Evolutionary conservation across 30 jellyfish, hydroid and myxozoan genomes (phyloP), one percentile per base, ranked within the genome.

Genomic region (Turritopsis dohrnii): DNA sequence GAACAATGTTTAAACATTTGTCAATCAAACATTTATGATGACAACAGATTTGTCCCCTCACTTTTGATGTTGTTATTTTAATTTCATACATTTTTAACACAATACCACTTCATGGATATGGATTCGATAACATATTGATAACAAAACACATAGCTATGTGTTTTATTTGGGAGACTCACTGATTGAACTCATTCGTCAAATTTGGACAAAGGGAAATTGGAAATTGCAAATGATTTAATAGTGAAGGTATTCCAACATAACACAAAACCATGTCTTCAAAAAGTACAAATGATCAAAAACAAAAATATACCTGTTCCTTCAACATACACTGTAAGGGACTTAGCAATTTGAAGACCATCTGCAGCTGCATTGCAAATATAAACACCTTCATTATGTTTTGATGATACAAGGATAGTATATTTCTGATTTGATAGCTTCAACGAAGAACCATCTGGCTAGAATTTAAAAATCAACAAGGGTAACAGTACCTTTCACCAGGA

Each of bases 381-480:
- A 16, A 1, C 87, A 21, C 87, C 87, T 41, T 53, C 53, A 27
- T 53, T 25, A 8, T 80, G 3, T 65, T 80, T 65, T 16, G 52
- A 75, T 54, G 87, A 80, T 1, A 80, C 65, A 18, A 80, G 65
- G 4, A 80, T 26, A 16, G 52, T 53, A 26, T 23, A 80, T 53
- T 27, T 80, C 27, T 80, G 83, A 26, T 65, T 52, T 22, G 52
- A 18, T 1, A 1, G 4, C 21, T 52, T 52, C 65, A 80, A 71
- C 8, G 81, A n/a, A 25, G 79, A 65, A 80, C 54, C 53, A 80
- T 80, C 87, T 5, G 83, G 87, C 87, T 80, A n/a, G 21, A 80
- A 52, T 41, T 41, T 41, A 3, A 41, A 41, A 3, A 13, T 41
- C 13, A 3, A 41, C 13, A 41, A 41, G 9, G 9, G 60, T 41